These are phyloP conservation scores for Phrynosoma blainvillii DNA, from an alignment of 2,113 vertebrate genomes.

Conservation along the genomic window DNA sequence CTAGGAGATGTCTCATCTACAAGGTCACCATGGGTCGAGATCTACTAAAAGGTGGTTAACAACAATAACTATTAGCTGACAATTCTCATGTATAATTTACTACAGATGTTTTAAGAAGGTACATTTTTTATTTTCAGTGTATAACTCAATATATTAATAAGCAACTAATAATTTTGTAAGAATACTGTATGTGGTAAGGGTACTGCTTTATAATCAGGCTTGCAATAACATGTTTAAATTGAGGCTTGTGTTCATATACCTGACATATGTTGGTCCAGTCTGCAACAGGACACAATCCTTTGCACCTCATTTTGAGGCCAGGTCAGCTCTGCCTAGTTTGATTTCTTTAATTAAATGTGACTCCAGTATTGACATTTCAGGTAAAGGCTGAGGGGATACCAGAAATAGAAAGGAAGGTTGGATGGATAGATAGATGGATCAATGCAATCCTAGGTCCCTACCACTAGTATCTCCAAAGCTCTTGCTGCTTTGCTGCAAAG, in stretches of 20 bases:
- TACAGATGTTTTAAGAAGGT: not conserved
- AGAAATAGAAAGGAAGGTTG: too few relatives aligned
- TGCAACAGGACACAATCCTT: not conserved
- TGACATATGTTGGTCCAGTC: not conserved
- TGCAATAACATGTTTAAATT: not conserved
- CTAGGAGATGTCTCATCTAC: too few relatives aligned
- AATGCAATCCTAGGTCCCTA: not conserved
- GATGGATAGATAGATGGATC: not conserved
- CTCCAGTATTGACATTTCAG: not conserved
- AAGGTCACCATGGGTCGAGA: too few relatives aligned
- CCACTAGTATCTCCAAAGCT: too few relatives aligned
- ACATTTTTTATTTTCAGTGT: not conserved
- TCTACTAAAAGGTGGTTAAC: too few relatives aligned
- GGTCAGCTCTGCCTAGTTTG: not conserved
- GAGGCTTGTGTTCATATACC: not conserved
- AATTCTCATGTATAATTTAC: not conserved
- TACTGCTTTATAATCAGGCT: not conserved
- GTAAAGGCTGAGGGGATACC: not conserved
- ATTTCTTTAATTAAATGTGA: not conserved
- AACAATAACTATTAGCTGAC: not conserved
- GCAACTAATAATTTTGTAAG: not conserved
- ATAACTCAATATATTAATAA: not conserved
- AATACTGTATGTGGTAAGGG: not conserved
- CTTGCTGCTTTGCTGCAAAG: not conserved
- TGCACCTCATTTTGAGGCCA: not conserved